A percentile compares a stretch with the other conserved stretches of the same genome.
Conservation (phyloP, 2,888 invertebrate genomes). For the Drosophila leonis region DNA sequence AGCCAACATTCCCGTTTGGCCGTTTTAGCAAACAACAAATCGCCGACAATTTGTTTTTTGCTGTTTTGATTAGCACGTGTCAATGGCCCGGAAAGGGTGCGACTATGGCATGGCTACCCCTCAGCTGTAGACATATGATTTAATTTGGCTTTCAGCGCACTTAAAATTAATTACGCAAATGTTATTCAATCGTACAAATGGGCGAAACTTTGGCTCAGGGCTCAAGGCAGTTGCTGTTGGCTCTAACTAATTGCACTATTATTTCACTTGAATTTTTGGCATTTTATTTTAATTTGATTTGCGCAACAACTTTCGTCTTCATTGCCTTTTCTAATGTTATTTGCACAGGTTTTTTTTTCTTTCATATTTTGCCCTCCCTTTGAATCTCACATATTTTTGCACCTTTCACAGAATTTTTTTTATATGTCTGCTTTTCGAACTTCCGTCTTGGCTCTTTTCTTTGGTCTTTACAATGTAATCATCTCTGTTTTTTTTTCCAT, state of each 20-base stretch:
- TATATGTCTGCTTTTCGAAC: conserved; percentile 29
- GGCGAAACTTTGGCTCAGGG: conserved; percentile 55
- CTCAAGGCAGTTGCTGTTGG: conserved; percentile 11
- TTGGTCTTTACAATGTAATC: conserved; percentile 57
- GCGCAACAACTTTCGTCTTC: conserved; percentile 80
- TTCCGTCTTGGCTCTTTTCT: conserved; percentile 63
- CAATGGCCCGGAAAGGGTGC: conserved; percentile 60
- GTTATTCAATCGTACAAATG: conserved; percentile 71
- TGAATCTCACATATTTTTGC: conserved; percentile 58
- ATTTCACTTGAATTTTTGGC: conserved; percentile 64
- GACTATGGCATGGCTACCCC: not conserved
- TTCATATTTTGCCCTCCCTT: conserved; percentile 17
- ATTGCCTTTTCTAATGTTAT: conserved; percentile 53
- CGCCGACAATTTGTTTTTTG: conserved; percentile 17
- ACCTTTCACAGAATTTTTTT: conserved; percentile 77
- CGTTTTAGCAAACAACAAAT: conserved; percentile 46
- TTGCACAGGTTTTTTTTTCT: conserved; percentile 33
- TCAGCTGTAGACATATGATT: conserved; percentile 52
- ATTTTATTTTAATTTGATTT: conserved; percentile 73
- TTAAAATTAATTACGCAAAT: conserved; percentile 71
- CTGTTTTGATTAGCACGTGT: conserved; percentile 60
- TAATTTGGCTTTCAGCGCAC: conserved; percentile 60
- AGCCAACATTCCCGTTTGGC: conserved; percentile 15
- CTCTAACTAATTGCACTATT: conserved; percentile 73
- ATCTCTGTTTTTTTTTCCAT: conserved; percentile 28